Base-by-base conservation (phyloP, 2,888 invertebrate genomes). In the Apamea monoglypha region DNA sequence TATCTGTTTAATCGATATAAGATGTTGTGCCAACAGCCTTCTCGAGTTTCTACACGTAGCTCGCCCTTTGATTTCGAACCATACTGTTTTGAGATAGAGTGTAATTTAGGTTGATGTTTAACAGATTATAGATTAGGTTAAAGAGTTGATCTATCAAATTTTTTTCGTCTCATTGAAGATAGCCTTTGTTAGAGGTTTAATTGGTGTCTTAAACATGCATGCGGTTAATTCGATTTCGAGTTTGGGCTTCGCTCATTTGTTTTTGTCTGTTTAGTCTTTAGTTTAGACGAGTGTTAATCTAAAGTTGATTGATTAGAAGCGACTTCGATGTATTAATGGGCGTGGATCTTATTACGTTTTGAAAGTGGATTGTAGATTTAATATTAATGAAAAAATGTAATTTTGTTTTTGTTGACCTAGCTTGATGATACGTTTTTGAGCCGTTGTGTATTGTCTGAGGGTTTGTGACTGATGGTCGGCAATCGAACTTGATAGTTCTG, bases 1-100 rank as follows among this genome's bases (percentile, higher is more conserved):
- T 97, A 97, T 96, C 96, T 96, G 96, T 96, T 97, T 97, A 97
- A 97, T 97, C 97, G 96, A 96, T 96, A 96, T 96, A 95, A 96
- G 96, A 96, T 96, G 96, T 96, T 96, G 96, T 96, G 96, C 96
- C 96, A 97, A 97, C 96, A 96, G 94, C 95, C 96, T 95, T 95
- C 95, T 95, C 93, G 87, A 89, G 92, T 95, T 94, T 93, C 94
- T 90, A 87, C 40, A 61, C 8, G 40, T n/a, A 53, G 36, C 36
- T 1, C 5, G 29, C 8, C 1, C 2, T 47, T 8, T 61, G 61
- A 67, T 66, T 32, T 81, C 92, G 44, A 82, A 85, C 88, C 88
- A 84, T 94, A 89, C 47, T 0, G 0, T 0, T 1, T 0, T 3
- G 0, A 0, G 0, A 32, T 91, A 93, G 69, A 84, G 92, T 91